Percentiles rank a stretch among this genome's conserved stretches.
phyloP scores from a whole-genome alignment of 2,888 invertebrate species.

The Cabera pusaria region DNA sequence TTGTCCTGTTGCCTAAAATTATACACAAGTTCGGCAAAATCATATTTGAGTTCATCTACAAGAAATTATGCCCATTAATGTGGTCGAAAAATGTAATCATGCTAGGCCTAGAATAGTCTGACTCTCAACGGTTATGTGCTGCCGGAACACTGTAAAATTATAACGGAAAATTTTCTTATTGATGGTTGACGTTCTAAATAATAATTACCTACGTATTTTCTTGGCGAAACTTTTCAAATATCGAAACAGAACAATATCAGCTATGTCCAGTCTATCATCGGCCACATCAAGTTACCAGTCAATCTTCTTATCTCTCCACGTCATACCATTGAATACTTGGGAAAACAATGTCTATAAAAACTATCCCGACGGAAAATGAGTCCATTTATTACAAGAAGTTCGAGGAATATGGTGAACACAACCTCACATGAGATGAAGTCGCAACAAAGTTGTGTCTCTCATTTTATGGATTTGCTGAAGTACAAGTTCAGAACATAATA shows the following conservation, averaged over 20 bases:
- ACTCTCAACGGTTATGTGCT: too few species aligned
- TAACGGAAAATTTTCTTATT: too few species aligned
- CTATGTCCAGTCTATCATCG: background rate
- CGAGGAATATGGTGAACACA: conserved; percentile 45
- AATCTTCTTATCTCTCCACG: conserved; percentile 3
- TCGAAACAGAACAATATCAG: background rate
- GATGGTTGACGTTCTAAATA: too few species aligned
- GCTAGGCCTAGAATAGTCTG: too few species aligned
- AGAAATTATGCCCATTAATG: too few species aligned
- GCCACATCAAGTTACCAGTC: conserved; percentile 1
- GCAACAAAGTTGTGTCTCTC: conserved; percentile 41
- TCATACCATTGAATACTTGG: conserved; percentile 24
- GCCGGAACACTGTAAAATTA: too few species aligned
- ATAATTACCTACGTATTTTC: too few species aligned
- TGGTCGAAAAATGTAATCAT: too few species aligned
- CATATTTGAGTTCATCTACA: too few species aligned
- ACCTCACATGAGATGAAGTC: conserved; percentile 46
- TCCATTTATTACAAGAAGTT: conserved; percentile 45
- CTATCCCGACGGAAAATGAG: conserved; percentile 39
- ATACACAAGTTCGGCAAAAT: too few species aligned
- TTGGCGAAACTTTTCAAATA: too few species aligned
- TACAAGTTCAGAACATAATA: background rate
- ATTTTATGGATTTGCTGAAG: background rate
- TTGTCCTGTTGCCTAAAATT: too few species aligned
- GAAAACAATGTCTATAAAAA: conserved; percentile 41